These are phyloP conservation scores for Enteromius afrohamiltoni DNA, from an alignment of 2,797 vertebrate genomes.

Conservation along the genomic window DNA sequence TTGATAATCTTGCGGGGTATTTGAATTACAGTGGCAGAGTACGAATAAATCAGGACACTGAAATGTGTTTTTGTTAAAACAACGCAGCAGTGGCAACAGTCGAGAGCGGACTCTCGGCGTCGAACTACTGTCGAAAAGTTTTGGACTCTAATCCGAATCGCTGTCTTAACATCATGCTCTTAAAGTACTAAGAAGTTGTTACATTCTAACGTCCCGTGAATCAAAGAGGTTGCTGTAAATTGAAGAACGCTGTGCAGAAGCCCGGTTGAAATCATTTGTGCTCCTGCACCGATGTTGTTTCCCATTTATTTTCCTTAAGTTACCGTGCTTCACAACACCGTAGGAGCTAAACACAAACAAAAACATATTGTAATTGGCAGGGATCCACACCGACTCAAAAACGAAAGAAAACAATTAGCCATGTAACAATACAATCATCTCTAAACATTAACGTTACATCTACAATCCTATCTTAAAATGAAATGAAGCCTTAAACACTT, in stretches of 20 bases:
- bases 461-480: no score
- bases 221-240: background rate
- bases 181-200: background rate
- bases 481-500: no score
- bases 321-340: no score
- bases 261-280: no score
- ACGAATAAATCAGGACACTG: conserved; percentile 32
- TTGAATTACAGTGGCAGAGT: background rate
- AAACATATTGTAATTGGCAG: no score
- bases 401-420: no score
- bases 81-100: conserved; percentile 9
- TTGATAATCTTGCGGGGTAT: background rate
- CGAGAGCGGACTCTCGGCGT: background rate
- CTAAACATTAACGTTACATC: no score
- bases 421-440: no score
- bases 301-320: no score
- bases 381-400: no score
- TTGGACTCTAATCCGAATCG: background rate
- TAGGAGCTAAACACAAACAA: no score
- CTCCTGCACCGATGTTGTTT: no score
- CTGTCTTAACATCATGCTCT: background rate
- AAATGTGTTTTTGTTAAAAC: conserved; percentile 31
- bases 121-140: conserved; percentile 24
- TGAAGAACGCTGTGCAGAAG: background rate
- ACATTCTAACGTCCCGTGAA: background rate